Percentiles rank a stretch among this genome's conserved stretches.
Conservation (phyloP, 2,113 vertebrate genomes). For the Atherinomorus stipes region DNA sequence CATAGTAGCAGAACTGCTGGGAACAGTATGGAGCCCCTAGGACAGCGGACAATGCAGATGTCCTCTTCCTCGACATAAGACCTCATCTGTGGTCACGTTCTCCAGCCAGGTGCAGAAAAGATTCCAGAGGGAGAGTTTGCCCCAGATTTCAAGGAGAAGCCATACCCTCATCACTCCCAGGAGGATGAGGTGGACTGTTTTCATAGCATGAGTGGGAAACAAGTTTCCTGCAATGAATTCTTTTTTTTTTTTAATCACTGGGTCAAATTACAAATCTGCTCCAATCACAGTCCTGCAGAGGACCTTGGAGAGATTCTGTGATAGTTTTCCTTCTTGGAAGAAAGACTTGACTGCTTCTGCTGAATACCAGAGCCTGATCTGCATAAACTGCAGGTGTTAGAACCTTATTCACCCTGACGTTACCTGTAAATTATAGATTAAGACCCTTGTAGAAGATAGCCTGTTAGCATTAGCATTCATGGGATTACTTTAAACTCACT, state of each 20-base stretch:
- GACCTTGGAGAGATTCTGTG: conserved; percentile 18
- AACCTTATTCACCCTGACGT: conserved; percentile 18
- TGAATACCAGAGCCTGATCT: conserved; percentile 27
- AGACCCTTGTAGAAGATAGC: conserved; percentile 22
- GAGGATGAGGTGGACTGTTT: conserved; percentile 59
- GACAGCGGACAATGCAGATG: conserved; percentile 27
- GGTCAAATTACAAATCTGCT: neutral
- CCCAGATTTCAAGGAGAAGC: conserved; percentile 81
- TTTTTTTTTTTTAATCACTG: conserved; percentile 19
- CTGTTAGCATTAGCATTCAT: conserved; percentile 41
- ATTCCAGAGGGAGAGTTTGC: conserved; percentile 73
- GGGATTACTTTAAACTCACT: neutral
- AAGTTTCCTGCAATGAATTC: conserved; percentile 7
- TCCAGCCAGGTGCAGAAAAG: conserved; percentile 71
- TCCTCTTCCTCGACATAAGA: conserved; percentile 30
- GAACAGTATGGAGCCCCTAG: conserved; percentile 53
- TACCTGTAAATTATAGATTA: conserved; percentile 63
- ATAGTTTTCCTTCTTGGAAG: conserved; percentile 4
- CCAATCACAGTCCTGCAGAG: conserved; percentile 25
- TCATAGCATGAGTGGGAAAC: neutral
- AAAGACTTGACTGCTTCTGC: conserved; percentile 7
- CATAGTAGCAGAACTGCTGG: conserved; percentile 56
- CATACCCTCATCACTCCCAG: conserved; percentile 52
- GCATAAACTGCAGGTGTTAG: conserved; percentile 25
- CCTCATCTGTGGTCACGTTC: conserved; percentile 68